A percentile compares a stretch with the other conserved stretches of the same genome.
phyloP scores from a whole-genome alignment of 2,888 invertebrate genomes.

The Hypsopygia costalis region DNA sequence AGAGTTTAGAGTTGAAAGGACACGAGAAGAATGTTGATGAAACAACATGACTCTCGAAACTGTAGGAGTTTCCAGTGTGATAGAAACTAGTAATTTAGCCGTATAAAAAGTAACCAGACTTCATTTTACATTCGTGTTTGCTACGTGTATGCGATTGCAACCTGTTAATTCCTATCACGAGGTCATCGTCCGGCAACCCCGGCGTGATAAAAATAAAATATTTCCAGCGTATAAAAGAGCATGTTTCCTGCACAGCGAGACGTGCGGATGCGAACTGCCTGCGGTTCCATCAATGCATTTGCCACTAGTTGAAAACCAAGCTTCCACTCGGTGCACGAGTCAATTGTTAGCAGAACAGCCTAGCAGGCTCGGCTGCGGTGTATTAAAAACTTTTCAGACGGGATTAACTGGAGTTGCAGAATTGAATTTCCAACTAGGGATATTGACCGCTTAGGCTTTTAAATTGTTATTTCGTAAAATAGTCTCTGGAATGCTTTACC shows the following conservation, averaged over 20 bases:
- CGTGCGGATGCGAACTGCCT: slow-evolving; percentile 13
- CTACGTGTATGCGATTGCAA: slow-evolving; percentile 8
- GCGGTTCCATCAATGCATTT: slow-evolving; percentile 7
- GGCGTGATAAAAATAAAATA: slow-evolving; percentile 17
- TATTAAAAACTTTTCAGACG: slow-evolving; percentile 22
- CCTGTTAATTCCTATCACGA: slow-evolving; percentile 8
- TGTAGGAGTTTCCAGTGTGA: too few species aligned
- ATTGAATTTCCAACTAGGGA: too few species aligned
- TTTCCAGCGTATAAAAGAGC: slow-evolving; percentile 18
- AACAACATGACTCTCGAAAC: too few species aligned
- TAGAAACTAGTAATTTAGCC: too few species aligned
- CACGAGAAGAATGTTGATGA: too few species aligned
- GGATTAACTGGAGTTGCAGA: slow-evolving; percentile 4
- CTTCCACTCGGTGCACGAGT: slow-evolving; percentile 7
- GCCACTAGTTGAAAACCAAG: slow-evolving; percentile 3
- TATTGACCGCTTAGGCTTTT: too few species aligned
- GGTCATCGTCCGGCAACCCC: slow-evolving; percentile 14
- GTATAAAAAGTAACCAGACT: too few species aligned
- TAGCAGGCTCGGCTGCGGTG: slow-evolving; percentile 12
- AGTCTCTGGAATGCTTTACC: too few species aligned
- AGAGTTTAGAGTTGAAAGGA: too few species aligned
- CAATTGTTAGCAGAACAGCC: slow-evolving; percentile 14
- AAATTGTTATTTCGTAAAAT: too few species aligned
- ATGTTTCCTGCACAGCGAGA: slow-evolving; percentile 16
- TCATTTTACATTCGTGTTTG: neutral